These are phyloP conservation scores for Machimus atricapillus DNA, from an alignment of 2,888 invertebrate genomes.

Conservation along the genomic window DNA sequence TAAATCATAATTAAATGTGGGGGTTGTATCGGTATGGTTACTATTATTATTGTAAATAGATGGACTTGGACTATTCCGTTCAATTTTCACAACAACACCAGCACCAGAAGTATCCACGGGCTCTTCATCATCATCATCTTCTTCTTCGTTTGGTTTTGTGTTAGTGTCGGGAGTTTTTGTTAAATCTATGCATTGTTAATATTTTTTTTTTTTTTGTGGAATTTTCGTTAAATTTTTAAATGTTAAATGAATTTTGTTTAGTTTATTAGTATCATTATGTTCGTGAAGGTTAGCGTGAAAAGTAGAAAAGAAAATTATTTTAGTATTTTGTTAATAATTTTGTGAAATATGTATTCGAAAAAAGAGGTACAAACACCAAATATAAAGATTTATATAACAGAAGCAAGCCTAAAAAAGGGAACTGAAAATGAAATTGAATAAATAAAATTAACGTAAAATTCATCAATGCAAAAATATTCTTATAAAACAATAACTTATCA, in stretches of 20 bases:
- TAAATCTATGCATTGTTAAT: constrained; percentile 41
- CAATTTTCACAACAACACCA: constrained; percentile 46
- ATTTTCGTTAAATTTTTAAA: neutral
- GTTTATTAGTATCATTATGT: constrained; percentile 4
- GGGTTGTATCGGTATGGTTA: constrained; percentile 39
- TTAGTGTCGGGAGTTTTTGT: constrained; percentile 35
- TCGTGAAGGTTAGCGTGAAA: constrained; percentile 37
- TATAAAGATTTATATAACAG: neutral
- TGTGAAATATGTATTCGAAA: neutral
- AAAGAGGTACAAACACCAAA: constrained; percentile 4
- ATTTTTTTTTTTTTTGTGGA: neutral
- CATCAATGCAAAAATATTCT: neutral
- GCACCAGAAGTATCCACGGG: constrained; percentile 25
- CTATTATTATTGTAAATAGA: constrained; percentile 42
- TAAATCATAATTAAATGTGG: constrained; percentile 57
- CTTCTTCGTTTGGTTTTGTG: neutral
- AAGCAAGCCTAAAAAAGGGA: constrained; percentile 14
- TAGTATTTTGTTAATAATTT: neutral
- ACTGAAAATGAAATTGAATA: constrained; percentile 13
- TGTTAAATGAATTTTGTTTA: constrained; percentile 1
- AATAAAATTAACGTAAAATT: constrained; percentile 10
- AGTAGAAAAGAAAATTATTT: constrained; percentile 34
- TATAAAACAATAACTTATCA: neutral
- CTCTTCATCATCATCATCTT: constrained; percentile 10
- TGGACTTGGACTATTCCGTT: constrained; percentile 46